Percentiles rank a stretch among this genome's conserved stretches.
Evolutionary conservation across 2,888 invertebrate species (phyloP).

Genomic region (Mimas tiliae): DNA sequence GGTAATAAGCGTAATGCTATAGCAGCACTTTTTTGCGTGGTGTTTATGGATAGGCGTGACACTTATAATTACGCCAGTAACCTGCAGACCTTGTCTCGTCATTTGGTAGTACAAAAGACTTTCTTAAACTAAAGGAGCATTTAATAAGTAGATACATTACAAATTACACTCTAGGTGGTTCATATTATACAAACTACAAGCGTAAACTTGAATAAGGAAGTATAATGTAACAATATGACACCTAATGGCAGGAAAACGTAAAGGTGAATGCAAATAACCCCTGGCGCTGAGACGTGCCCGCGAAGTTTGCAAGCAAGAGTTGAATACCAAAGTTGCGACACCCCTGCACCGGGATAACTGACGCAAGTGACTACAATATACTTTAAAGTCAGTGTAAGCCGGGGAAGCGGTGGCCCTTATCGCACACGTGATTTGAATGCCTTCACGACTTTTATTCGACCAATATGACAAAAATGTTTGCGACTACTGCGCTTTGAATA

Average conservation of each 20-base stretch:
- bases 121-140: neutral
- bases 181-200: constrained; percentile 10
- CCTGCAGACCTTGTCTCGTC: too few species aligned
- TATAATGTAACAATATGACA: constrained; percentile 38
- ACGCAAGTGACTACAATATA: constrained; percentile 68
- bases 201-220: constrained; percentile 18
- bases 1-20: too few species aligned
- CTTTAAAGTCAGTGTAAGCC: constrained; percentile 71
- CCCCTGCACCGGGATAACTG: constrained; percentile 58
- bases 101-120: neutral
- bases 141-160: constrained; percentile 1
- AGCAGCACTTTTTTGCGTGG: too few species aligned
- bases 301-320: constrained; percentile 63
- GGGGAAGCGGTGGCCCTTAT: constrained; percentile 69
- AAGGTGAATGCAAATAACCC: constrained; percentile 76
- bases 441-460: constrained; percentile 63
- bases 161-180: neutral
- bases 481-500: constrained; percentile 70
- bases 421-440: constrained; percentile 72
- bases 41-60: too few species aligned
- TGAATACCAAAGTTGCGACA: constrained; percentile 66
- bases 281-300: constrained; percentile 66
- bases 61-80: too few species aligned
- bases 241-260: constrained; percentile 64
- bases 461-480: constrained; percentile 74